Evolutionary conservation across 2,888 invertebrate genomes (phyloP).

Genomic region (Leptopilina myrica): DNA sequence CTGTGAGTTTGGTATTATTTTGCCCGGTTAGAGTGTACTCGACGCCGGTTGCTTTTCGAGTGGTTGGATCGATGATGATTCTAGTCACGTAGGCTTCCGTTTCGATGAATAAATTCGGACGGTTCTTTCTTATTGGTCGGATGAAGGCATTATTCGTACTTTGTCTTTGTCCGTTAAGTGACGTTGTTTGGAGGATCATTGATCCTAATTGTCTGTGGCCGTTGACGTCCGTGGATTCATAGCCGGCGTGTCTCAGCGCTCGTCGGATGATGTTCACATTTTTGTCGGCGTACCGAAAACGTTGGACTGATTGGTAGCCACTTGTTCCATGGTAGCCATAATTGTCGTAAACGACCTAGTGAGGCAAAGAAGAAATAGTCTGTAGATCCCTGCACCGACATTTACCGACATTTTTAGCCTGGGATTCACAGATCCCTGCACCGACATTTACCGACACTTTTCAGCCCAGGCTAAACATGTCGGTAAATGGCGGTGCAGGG

Average conservation of each 20-base stretch:
- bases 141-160: conserved; percentile 83
- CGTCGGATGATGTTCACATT: conserved; percentile 79
- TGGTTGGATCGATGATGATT: conserved; percentile 76
- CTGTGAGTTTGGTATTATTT: conserved; percentile 65
- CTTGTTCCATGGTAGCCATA: conserved; percentile 79
- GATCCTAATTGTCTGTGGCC: conserved; percentile 80
- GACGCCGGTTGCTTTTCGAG: conserved; percentile 74
- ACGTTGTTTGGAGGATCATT: conserved; percentile 81
- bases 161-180: conserved; percentile 79
- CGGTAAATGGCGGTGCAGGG: too few relatives aligned
- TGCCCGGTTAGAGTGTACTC: conserved; percentile 67
- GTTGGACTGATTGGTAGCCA: conserved; percentile 82
- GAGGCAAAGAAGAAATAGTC: neutral
- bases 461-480: too few relatives aligned
- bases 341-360: conserved; percentile 66
- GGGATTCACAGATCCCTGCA: too few relatives aligned
- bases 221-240: conserved; percentile 80
- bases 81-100: conserved; percentile 78
- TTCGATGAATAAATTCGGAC: conserved; percentile 70
- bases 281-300: conserved; percentile 81
- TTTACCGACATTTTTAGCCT: too few relatives aligned
- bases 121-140: conserved; percentile 80
- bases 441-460: too few relatives aligned
- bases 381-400: too few relatives aligned
- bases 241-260: conserved; percentile 81